Percentiles rank a stretch among this genome's conserved stretches.
These are phyloP conservation scores for Cassiopea andromeda DNA, from an alignment of 30 jellyfish, hydroid and myxozoan genomes.

Conservation along the genomic window DNA sequence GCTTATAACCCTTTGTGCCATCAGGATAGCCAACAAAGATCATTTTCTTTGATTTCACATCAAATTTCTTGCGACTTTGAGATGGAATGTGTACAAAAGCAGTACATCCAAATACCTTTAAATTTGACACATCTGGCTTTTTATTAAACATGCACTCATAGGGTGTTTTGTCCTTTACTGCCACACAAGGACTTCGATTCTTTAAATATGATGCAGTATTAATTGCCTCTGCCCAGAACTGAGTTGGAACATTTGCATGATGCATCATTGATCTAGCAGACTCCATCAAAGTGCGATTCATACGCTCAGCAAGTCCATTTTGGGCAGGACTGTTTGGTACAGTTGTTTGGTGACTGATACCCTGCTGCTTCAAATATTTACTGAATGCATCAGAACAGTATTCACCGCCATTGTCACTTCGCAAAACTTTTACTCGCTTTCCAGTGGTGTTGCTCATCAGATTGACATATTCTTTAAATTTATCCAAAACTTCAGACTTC, in stretches of 20 bases:
- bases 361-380: conserved; percentile 9
- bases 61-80: neutral
- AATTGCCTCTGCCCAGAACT: conserved; percentile 25
- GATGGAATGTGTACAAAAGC: conserved; percentile 46
- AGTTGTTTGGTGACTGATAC: conserved; percentile 32
- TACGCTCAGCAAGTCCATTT: conserved; percentile 50
- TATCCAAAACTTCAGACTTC: conserved; percentile 37
- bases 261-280: conserved; percentile 40
- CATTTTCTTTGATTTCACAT: conserved; percentile 5
- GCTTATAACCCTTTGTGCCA: conserved; percentile 30
- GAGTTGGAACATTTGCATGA: conserved; percentile 28
- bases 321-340: conserved; percentile 33
- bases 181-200: conserved; percentile 41
- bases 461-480: conserved; percentile 41
- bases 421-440: conserved; percentile 36
- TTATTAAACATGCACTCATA: neutral
- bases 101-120: conserved; percentile 30
- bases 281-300: conserved; percentile 40
- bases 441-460: conserved; percentile 18
- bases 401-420: conserved; percentile 53
- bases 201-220: conserved; percentile 17
- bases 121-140: conserved; percentile 22
- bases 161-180: conserved; percentile 30
- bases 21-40: conserved; percentile 40
- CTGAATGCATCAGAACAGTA: conserved; percentile 12